These are phyloP conservation scores for Cheilosia vernalis DNA, from an alignment of 2,888 invertebrate genomes.

Conservation along the genomic window DNA sequence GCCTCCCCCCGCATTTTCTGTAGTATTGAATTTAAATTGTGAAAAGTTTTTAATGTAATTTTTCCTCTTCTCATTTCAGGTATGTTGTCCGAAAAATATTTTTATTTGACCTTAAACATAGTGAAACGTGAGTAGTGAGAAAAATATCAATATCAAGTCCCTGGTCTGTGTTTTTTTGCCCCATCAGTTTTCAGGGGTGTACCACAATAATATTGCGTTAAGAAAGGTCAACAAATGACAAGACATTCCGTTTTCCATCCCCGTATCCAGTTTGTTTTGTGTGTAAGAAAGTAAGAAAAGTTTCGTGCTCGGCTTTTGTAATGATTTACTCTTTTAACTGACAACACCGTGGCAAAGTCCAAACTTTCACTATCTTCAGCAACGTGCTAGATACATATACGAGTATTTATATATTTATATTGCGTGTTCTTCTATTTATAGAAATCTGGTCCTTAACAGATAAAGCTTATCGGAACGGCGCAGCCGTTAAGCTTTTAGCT, in stretches of 20 bases:
- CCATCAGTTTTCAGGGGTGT: slow-evolving; percentile 54
- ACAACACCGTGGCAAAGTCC: slow-evolving; percentile 9
- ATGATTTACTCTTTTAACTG: slow-evolving; percentile 9
- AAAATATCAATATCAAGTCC: slow-evolving; percentile 24
- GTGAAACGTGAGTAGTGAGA: slow-evolving; percentile 52
- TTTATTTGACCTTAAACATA: slow-evolving; percentile 20
- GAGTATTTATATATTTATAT: slow-evolving; percentile 9
- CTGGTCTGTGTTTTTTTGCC: not conserved
- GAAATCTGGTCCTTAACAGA: slow-evolving; percentile 60
- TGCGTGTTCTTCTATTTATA: slow-evolving; percentile 51
- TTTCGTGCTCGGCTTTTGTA: slow-evolving; percentile 1
- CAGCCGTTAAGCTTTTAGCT: slow-evolving; percentile 69
- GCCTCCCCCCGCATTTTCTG: not conserved
- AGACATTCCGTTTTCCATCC: slow-evolving; percentile 13
- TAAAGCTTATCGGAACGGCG: slow-evolving; percentile 52
- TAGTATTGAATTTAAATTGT: not conserved
- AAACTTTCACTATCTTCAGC: slow-evolving; percentile 71
- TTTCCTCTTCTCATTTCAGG: slow-evolving; percentile 38
- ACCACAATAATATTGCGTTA: slow-evolving; percentile 62
- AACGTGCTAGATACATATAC: slow-evolving; percentile 52
- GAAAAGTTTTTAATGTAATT: not conserved
- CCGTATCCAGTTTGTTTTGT: not conserved
- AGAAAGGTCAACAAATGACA: slow-evolving; percentile 69
- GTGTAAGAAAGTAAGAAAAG: not conserved
- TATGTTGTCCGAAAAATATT: slow-evolving; percentile 30